A percentile compares a stretch with the other conserved stretches of the same genome.
phyloP scores from a whole-genome alignment of 2,888 invertebrate species.

The Hermaeophaga mercurialis region DNA sequence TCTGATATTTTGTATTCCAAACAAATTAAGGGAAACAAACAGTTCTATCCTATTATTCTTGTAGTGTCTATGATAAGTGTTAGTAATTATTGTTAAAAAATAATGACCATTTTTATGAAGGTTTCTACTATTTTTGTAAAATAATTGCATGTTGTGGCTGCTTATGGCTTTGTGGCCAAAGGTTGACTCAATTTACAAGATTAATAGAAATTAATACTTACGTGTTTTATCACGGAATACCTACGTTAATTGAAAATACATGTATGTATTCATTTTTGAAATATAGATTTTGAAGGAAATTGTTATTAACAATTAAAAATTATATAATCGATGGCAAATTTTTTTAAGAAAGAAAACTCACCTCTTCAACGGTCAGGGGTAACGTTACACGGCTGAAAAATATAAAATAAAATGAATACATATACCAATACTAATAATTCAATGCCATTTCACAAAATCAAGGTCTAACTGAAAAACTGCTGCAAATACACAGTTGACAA shows the following conservation, averaged over 20 bases:
- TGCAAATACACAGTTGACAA: not conserved
- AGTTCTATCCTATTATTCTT: too few species aligned
- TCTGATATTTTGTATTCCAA: too few species aligned
- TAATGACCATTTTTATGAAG: not conserved
- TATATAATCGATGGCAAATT: slow-evolving; percentile 14
- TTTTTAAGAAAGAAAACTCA: slow-evolving; percentile 60
- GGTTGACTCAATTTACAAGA: slow-evolving; percentile 5
- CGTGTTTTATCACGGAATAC: slow-evolving; percentile 12
- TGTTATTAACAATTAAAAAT: slow-evolving; percentile 18
- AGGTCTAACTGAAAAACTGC: slow-evolving; percentile 27
- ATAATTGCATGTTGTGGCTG: not conserved
- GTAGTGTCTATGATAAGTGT: too few species aligned
- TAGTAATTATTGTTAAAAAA: too few species aligned
- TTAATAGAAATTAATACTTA: slow-evolving; percentile 9
- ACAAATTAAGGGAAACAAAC: too few species aligned
- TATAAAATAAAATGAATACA: slow-evolving; percentile 51
- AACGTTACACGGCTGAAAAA: slow-evolving; percentile 90
- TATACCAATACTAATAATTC: slow-evolving; percentile 35
- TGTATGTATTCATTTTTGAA: slow-evolving; percentile 22
- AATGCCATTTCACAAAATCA: slow-evolving; percentile 37
- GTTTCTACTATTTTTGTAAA: slow-evolving; percentile 5
- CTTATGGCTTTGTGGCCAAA: slow-evolving; percentile 5
- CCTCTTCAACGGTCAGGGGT: slow-evolving; percentile 96
- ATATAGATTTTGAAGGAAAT: slow-evolving; percentile 10
- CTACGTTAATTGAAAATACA: slow-evolving; percentile 29